Conservation (phyloP, 2,113 vertebrate genomes). For the Columba livia region DNA sequence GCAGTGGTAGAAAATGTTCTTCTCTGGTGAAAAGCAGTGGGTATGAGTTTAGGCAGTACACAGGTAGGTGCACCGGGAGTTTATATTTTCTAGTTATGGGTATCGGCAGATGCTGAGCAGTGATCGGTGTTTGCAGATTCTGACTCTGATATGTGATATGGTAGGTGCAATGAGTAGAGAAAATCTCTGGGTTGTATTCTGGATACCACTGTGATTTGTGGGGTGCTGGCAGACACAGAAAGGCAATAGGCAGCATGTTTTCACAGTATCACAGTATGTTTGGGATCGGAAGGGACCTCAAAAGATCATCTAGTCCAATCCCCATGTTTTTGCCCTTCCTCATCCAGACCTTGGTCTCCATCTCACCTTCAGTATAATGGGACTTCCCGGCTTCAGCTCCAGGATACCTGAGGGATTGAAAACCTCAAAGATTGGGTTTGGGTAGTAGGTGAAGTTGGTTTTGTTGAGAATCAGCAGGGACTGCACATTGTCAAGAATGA, state of each 20-base stretch:
- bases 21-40: neutral
- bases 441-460: slow-evolving; percentile 95
- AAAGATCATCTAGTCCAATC: too few relatives aligned
- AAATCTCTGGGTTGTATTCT: neutral
- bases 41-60: neutral
- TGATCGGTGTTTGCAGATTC: neutral
- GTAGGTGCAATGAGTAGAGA: neutral
- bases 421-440: slow-evolving; percentile 92
- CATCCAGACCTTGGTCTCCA: neutral
- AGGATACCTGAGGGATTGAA: slow-evolving; percentile 89
- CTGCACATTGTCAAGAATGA: slow-evolving; percentile 93
- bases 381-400: slow-evolving; percentile 96
- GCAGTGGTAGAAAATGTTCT: neutral
- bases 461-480: slow-evolving; percentile 90
- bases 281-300: too few relatives aligned
- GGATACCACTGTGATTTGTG: neutral
- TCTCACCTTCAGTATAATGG: slow-evolving; percentile 94
- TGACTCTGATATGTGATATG: neutral
- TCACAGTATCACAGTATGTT: too few relatives aligned
- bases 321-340: neutral
- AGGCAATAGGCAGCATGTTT: neutral
- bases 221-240: neutral
- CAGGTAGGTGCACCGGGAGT: neutral
- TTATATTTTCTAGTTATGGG: neutral
- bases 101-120: neutral